These are phyloP conservation scores for Liodrosophila aerea DNA, from an alignment of 2,888 invertebrate species.

Conservation along the genomic window DNA sequence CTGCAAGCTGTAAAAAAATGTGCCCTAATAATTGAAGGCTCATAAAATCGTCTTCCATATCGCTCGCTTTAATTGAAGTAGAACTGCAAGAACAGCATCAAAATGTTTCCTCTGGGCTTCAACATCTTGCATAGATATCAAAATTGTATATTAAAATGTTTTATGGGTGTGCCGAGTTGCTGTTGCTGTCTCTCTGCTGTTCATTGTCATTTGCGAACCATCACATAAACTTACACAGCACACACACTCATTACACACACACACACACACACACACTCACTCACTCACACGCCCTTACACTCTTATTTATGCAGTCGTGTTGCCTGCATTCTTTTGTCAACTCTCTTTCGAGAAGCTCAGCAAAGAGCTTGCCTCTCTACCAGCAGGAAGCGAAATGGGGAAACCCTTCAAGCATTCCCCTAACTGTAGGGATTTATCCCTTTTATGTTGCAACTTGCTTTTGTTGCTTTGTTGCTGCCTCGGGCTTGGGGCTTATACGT, in stretches of 20 bases:
- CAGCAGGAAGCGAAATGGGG: conserved; percentile 8
- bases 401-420: conserved; percentile 48
- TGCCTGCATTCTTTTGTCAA: conserved; percentile 43
- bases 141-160: conserved; percentile 58
- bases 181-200: conserved; percentile 26
- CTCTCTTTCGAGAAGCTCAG: neutral
- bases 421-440: neutral
- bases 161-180: conserved; percentile 54
- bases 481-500: conserved; percentile 21
- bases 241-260: conserved; percentile 14
- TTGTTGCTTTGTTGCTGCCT: conserved; percentile 25
- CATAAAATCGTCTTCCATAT: conserved; percentile 7
- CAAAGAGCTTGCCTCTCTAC: conserved; percentile 1
- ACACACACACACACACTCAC: conserved; percentile 2
- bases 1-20: conserved; percentile 4
- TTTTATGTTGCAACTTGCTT: conserved; percentile 3
- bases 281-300: conserved; percentile 5
- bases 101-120: conserved; percentile 9
- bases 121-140: conserved; percentile 62
- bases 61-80: neutral
- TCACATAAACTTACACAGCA: conserved; percentile 21
- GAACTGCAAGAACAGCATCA: conserved; percentile 13
- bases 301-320: conserved; percentile 32
- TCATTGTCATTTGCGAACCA: conserved; percentile 54
- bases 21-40: conserved; percentile 44